Base-by-base conservation (phyloP, 2,797 vertebrate species). In the Australoheros facetus region DNA sequence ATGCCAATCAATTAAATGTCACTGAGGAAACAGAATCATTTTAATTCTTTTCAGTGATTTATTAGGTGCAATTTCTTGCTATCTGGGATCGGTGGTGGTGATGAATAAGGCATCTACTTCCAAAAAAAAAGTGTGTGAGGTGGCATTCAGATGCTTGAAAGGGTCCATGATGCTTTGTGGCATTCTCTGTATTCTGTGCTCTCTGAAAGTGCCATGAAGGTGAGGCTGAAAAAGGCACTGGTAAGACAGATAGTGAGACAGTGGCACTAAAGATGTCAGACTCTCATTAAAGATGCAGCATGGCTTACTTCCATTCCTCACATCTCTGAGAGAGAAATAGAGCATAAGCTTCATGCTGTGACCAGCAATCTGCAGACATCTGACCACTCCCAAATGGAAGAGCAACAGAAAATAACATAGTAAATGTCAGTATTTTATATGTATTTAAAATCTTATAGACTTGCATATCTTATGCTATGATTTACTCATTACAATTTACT, bases 211-310 rank as follows among this genome's bases (percentile, higher is more conserved):
- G 64, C 66, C 32, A 66, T 74, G 75, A 77, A 84, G 87, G 82
- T 90, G 84, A 85, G 45, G 74, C 86, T 55, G 69, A 83, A 62
- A 59, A 75, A 21, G 85, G 80, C 45, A 45, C 54, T 12, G 53
- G 60, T 78, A 75, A 85, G 78, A 86, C 79, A 78, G 81, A 89
- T 72, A 83, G 85, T 84, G 84, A 89, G 86, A 87, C 76, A 73
- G 70, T 73, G 78, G 83, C 82, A 85, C 84, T 75, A 73, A 88
- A 91, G 87, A 93, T 92, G 89, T 89, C 91, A 94, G 91, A 84
- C 80, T 86, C 73, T 92, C 93, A 96, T 95, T 92, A 95, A 95
- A 93, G 87, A 94, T 95, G 93, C 89, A 95, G 70, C 56, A 75
- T 16, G 59, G 55, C 89, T 92, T 92, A 89, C 87, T 92, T 93